Conservation (phyloP, 2,888 invertebrate species). For the Acrocyrtus sp. region DNA sequence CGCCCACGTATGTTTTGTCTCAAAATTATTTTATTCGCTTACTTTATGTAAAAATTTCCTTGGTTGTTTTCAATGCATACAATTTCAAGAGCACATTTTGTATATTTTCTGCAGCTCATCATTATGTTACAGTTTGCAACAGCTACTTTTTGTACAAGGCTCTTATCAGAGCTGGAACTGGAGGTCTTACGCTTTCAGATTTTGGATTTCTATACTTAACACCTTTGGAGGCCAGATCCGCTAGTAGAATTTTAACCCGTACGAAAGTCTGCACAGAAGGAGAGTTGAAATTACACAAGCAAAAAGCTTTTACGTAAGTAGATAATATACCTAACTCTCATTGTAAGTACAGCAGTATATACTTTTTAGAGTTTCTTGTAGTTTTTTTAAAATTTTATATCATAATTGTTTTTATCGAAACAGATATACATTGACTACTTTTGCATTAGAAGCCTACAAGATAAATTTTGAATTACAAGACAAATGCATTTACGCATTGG, state of each 20-base stretch:
- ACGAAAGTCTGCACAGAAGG: slow-evolving; percentile 21
- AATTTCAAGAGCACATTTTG: neutral
- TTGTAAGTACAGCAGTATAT: too few relatives aligned
- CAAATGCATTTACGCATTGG: too few relatives aligned
- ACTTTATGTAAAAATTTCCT: neutral
- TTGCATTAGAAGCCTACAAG: too few relatives aligned
- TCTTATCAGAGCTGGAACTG: slow-evolving; percentile 18
- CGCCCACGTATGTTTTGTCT: slow-evolving; percentile 5
- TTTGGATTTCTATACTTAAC: slow-evolving; percentile 20
- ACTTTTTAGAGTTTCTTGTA: too few relatives aligned
- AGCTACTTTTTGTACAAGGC: slow-evolving; percentile 5
- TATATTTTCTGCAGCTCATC: neutral
- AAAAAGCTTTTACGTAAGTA: slow-evolving; percentile 29
- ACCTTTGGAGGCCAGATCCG: slow-evolving; percentile 34
- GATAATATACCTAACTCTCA: too few relatives aligned
- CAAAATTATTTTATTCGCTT: neutral
- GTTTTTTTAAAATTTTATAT: too few relatives aligned
- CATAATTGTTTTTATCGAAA: too few relatives aligned
- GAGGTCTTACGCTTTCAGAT: slow-evolving; percentile 32
- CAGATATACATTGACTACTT: too few relatives aligned
- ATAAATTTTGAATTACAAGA: too few relatives aligned
- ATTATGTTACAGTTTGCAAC: neutral
- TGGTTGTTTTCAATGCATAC: neutral
- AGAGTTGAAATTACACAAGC: slow-evolving; percentile 12
- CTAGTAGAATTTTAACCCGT: slow-evolving; percentile 26